phyloP scores from a whole-genome alignment of 2,888 invertebrate genomes.

The Dermolepida albohirtum region DNA sequence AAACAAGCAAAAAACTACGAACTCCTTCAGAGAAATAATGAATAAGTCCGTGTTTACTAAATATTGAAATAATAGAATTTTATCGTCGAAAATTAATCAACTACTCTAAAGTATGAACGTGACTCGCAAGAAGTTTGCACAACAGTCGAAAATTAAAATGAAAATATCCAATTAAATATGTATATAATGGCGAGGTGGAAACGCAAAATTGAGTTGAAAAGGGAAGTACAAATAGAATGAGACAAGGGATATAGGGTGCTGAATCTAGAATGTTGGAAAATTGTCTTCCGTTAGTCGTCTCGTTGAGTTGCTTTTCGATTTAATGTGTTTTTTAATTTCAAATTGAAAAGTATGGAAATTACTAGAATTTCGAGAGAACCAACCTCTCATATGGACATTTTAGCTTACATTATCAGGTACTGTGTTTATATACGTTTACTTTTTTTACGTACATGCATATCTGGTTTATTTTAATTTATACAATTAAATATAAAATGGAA shows the following conservation, averaged over 20 bases:
- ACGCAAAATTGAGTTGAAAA: slow-evolving; percentile 12
- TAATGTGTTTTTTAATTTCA: slow-evolving; percentile 45
- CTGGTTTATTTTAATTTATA: slow-evolving; percentile 47
- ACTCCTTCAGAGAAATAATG: slow-evolving; percentile 19
- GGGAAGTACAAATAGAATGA: slow-evolving; percentile 1
- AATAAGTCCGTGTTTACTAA: slow-evolving; percentile 47
- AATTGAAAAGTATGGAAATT: slow-evolving; percentile 44
- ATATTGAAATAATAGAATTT: slow-evolving; percentile 43
- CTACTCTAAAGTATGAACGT: slow-evolving; percentile 44
- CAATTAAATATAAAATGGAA: slow-evolving; percentile 48
- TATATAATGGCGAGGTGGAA: slow-evolving; percentile 44
- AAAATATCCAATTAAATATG: slow-evolving; percentile 53
- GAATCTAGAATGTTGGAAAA: slow-evolving; percentile 20
- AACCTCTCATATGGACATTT: slow-evolving; percentile 9
- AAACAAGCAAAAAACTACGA: slow-evolving; percentile 8
- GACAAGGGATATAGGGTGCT: slow-evolving; percentile 6
- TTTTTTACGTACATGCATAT: slow-evolving; percentile 8
- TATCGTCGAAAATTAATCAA: slow-evolving; percentile 48
- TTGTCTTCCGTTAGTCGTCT: slow-evolving; percentile 30
- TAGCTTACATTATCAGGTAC: slow-evolving; percentile 1
- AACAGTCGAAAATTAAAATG: slow-evolving; percentile 49
- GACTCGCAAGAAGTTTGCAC: slow-evolving; percentile 45
- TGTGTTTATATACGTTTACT: slow-evolving; percentile 18
- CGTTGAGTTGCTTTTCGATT: slow-evolving; percentile 47
- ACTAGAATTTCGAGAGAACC: slow-evolving; percentile 32